Conservation (phyloP, 2,113 vertebrate species). For the Petroica traversi region DNA sequence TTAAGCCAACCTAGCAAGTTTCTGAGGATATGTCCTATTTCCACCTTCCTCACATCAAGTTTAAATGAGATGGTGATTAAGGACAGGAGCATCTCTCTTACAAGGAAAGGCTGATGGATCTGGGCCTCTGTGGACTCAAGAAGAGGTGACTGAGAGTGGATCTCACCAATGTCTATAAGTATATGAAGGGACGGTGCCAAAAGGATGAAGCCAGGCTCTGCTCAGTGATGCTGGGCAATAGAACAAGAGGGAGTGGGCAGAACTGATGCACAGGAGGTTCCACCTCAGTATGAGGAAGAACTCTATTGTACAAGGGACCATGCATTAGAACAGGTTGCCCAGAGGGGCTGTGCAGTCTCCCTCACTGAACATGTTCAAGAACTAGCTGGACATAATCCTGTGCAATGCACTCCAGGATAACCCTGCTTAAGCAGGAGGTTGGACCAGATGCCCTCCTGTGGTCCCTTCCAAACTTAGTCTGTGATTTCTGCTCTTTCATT, state of each 20-base stretch:
- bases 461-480: not conserved
- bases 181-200: not conserved
- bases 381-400: not conserved
- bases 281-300: not conserved
- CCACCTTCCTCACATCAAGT: rapidly evolving
- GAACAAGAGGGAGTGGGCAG: not conserved
- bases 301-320: not conserved
- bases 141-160: not conserved
- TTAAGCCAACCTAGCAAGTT: not conserved
- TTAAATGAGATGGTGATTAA: not conserved
- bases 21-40: not conserved
- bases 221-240: not conserved
- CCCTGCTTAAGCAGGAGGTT: not conserved
- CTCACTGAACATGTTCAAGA: not conserved
- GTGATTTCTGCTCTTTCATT: not conserved
- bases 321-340: not conserved
- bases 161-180: not conserved
- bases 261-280: not conserved
- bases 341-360: not conserved
- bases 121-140: rapidly evolving
- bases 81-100: not conserved
- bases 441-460: not conserved
- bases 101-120: not conserved
- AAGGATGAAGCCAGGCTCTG: not conserved
- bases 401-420: not conserved